A percentile compares a stretch with the other conserved stretches of the same genome.
phyloP scores from a whole-genome alignment of 2,888 invertebrate species.

The Catocala fraxini region DNA sequence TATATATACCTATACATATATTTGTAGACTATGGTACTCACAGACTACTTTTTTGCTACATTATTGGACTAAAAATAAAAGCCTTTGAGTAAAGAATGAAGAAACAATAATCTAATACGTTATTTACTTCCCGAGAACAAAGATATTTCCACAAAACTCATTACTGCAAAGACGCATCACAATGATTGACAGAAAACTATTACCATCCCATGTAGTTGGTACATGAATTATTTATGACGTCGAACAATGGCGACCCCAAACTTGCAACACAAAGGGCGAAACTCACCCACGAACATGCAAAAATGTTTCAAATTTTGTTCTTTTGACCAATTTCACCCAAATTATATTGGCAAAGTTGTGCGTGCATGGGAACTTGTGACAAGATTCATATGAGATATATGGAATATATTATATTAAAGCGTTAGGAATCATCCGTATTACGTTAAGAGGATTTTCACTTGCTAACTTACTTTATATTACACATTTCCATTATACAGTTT shows the following conservation, averaged over 20 bases:
- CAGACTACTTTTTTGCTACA: no score
- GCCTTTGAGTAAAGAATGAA: no score
- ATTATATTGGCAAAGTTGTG: conserved; percentile 35
- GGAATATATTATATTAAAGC: neutral
- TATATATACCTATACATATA: no score
- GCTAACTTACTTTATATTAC: no score
- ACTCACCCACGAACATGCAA: conserved; percentile 39
- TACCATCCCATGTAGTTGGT: conserved; percentile 23
- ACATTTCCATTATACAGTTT: no score
- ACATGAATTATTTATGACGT: conserved; percentile 45
- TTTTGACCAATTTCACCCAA: conserved; percentile 32
- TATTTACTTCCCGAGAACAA: no score
- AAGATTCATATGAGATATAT: conserved; percentile 6
- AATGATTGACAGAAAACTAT: conserved; percentile 43
- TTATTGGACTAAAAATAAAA: no score
- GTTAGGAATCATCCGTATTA: neutral
- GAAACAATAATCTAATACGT: no score
- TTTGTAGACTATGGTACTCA: no score
- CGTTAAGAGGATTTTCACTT: no score
- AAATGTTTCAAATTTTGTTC: conserved; percentile 38
- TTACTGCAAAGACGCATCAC: neutral
- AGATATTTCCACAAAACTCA: neutral
- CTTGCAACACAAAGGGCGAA: conserved; percentile 35
- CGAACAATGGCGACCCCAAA: conserved; percentile 31
- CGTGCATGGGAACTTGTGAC: conserved; percentile 23